These are phyloP conservation scores for Perizoma flavofasciatum DNA, from an alignment of 2,888 invertebrate species.

Conservation along the genomic window DNA sequence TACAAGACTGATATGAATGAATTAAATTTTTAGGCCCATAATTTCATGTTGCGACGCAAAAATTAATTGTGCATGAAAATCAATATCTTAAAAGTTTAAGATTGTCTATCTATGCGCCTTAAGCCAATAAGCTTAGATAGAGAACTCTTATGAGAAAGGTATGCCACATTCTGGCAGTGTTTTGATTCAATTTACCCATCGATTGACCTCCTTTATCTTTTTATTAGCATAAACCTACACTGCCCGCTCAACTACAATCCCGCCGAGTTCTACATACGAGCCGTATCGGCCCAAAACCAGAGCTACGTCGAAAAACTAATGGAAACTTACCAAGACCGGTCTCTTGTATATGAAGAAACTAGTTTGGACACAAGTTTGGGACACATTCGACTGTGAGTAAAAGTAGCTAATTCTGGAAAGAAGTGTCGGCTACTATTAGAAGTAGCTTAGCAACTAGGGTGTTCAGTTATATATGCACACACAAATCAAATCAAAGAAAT, in stretches of 20 bases:
- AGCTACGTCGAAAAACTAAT: slow-evolving; percentile 45
- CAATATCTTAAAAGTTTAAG: too few species aligned
- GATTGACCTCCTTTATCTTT: neutral
- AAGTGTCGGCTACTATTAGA: neutral
- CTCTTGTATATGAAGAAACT: slow-evolving; percentile 34
- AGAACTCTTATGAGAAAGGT: too few species aligned
- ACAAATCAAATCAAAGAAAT: too few species aligned
- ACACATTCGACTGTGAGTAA: slow-evolving; percentile 43
- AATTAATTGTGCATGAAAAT: too few species aligned
- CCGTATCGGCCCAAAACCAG: slow-evolving; percentile 54
- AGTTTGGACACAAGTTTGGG: slow-evolving; percentile 32
- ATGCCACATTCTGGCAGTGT: too few species aligned
- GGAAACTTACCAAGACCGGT: slow-evolving; percentile 48
- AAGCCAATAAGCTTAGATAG: too few species aligned
- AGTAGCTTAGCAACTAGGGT: neutral
- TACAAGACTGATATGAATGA: too few species aligned
- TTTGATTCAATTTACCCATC: too few species aligned
- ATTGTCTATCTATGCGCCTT: too few species aligned
- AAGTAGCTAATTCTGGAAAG: neutral
- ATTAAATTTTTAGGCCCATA: too few species aligned
- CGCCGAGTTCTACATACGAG: slow-evolving; percentile 92
- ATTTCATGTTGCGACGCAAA: too few species aligned
- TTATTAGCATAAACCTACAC: slow-evolving; percentile 82
- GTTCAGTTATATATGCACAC: neutral
- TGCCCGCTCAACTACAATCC: slow-evolving; percentile 92